Conservation (phyloP, 35 echinoderm and acorn worm genomes). For the Lytechinus pictus region DNA sequence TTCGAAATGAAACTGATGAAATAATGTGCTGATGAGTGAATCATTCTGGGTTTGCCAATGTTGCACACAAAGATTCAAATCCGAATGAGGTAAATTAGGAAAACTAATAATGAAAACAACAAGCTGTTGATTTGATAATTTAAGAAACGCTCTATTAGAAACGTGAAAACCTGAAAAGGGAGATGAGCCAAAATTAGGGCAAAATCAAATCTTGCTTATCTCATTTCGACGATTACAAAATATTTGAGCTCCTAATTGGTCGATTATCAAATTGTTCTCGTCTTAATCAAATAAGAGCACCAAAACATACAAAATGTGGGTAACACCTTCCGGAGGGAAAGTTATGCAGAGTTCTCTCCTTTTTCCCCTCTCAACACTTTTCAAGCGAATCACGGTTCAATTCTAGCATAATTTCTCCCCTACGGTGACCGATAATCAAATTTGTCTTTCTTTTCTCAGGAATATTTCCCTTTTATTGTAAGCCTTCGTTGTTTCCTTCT, state of each 20-base stretch:
- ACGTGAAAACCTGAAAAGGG: not conserved
- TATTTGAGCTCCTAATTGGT: not conserved
- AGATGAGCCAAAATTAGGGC: not conserved
- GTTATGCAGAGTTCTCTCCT: not conserved
- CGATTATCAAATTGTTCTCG: not conserved
- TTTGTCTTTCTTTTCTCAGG: constrained; percentile 22
- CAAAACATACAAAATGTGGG: constrained; percentile 31
- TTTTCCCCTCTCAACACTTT: not conserved
- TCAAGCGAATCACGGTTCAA: constrained; percentile 6
- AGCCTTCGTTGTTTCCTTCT: not conserved
- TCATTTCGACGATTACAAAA: constrained; percentile 28
- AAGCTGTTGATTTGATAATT: not conserved
- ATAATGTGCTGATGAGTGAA: not conserved
- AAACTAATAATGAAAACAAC: not conserved
- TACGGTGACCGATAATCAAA: constrained; percentile 43
- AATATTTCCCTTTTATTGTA: not conserved
- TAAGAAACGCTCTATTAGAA: not conserved
- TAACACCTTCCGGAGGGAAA: constrained; percentile 28
- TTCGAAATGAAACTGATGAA: not conserved
- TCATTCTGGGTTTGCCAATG: not conserved
- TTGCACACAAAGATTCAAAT: not conserved
- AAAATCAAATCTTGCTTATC: constrained; percentile 40
- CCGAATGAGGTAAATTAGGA: not conserved
- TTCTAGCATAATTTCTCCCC: constrained; percentile 20
- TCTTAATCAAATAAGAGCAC: constrained; percentile 27